Base-by-base conservation (phyloP, 2,797 vertebrate species). In the Erethizon dorsatum region DNA sequence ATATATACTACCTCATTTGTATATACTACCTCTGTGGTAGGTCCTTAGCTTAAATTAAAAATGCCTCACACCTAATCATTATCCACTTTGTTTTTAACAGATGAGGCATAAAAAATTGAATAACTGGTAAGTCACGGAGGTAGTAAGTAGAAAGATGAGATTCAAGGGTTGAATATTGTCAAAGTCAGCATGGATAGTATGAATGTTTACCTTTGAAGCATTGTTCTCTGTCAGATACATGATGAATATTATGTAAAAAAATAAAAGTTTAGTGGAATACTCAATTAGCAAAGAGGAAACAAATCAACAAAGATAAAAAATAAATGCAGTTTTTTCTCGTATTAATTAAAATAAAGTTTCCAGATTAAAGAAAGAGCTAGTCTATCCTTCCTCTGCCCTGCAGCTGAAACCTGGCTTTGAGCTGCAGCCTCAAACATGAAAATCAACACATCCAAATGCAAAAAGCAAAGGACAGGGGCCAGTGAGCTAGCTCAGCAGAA, bases 21-120 rank as follows among this genome's bases (percentile, higher is more conserved):
- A 15, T 52, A 0, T 63, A 56, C 52, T 80, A 20, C 6, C 67
- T 83, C 86, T 41, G 24, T 24, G 57, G 50, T 91, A 95, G 11
- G 15, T 67, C 45, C 8, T 94, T 87, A 26, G 37, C 13, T 73
- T 89, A 90, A 82, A 83, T 82, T 75, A 91, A 88, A 80, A 89
- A 45, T 57, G 26, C 17, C 87, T 94, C 28, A 50, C 41, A 83
- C 28, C 10, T 67, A 80, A 75, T 96, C 15, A 52, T 75, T 69
- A 63, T 57, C 9, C 13, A 17, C 61, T 75, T 33, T 50, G 10
- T 17, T 88, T 88, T 57, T 54, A 79, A 88, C 4, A 61, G 37
- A 71, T 47, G 67, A 59, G n/a, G 5, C 37, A 84, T 45, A 84
- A 61, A 69, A 91, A 57, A n/a, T 45, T 63, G 13, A 90, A 28